A percentile compares a stretch with the other conserved stretches of the same genome.
Conservation (phyloP, 2,888 invertebrate species). For the Nephrotoma flavescens region DNA sequence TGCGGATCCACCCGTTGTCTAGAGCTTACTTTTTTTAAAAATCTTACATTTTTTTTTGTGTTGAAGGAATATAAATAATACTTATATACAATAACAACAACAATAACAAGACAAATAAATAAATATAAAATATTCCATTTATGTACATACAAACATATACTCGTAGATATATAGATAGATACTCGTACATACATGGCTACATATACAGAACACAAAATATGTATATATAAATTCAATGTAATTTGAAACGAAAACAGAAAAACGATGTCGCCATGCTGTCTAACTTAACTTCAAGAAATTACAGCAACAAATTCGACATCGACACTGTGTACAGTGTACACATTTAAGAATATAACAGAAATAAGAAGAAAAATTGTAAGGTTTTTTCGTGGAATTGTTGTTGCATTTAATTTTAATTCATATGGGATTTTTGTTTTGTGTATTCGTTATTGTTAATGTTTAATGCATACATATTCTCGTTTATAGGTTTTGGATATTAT, state of each 20-base stretch:
- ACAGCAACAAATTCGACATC: background rate
- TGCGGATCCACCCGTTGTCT: background rate
- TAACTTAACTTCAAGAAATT: background rate
- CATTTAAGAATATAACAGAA: background rate
- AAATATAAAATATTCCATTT: background rate
- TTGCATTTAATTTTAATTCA: background rate
- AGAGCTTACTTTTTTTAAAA: background rate
- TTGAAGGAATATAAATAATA: background rate
- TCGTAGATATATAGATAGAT: background rate
- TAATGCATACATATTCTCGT: background rate
- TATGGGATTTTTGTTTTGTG: background rate
- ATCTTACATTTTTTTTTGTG: background rate
- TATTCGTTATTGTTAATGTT: background rate
- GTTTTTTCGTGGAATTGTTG: background rate
- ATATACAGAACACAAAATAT: background rate
- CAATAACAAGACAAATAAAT: background rate
- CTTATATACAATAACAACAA: background rate
- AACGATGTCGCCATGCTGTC: background rate
- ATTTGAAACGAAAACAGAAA: background rate
- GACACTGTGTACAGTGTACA: background rate
- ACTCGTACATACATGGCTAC: background rate
- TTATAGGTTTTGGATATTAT: background rate
- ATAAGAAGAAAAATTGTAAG: background rate
- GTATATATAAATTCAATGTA: background rate
- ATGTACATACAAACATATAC: background rate